Evolutionary conservation across 2,113 vertebrate species (phyloP), one percentile per base, ranked within the genome.

Genomic region (Megaptera novaeangliae): DNA sequence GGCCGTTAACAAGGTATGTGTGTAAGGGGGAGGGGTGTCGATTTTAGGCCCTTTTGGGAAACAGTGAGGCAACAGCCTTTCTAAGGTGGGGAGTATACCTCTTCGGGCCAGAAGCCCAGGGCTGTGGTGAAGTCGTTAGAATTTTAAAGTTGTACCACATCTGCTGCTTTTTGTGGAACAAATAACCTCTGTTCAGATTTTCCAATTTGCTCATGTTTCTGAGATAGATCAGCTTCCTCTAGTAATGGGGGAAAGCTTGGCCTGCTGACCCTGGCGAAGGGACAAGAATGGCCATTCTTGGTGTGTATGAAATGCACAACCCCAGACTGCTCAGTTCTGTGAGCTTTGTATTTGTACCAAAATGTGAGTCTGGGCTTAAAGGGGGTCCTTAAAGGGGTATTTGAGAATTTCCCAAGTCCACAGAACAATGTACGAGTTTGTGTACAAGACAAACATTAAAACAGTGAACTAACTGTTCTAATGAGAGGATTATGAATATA

Each of bases 61-160:
- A 10, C 17, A n/a, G 5, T 4, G 46, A 88, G 80, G 61, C 57
- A 25, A 71, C 44, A 66, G 13, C 66, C 49, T 94, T 68, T 72
- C 64, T 89, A 86, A 64, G 78, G 64, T 39, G 55, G 20, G 61
- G 55, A 57, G 55, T 57, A 21, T 57, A 17, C 57, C 6, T 52
- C 71, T 74, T 84, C 82, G 36, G 59, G 41, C 25, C 64, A 27
- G 10, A 49, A 91, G 85, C 84, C 68, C 63, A 84, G 39, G n/a
- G 44, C 21, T 68, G 23, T 86, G 71, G 49, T 44, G 77, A 85
- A 93, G 77, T 94, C 75, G 78, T 91, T 93, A 82, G 20, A 55
- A 90, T 72, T 91, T 85, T 93, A 77, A 91, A 89, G 55, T 95
- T 94, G 57, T 94, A 44, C 57, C 34, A 18, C 81, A 91, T 85